Conservation (phyloP, 2,113 vertebrate species). For the Protobothrops mucrosquamatus region DNA sequence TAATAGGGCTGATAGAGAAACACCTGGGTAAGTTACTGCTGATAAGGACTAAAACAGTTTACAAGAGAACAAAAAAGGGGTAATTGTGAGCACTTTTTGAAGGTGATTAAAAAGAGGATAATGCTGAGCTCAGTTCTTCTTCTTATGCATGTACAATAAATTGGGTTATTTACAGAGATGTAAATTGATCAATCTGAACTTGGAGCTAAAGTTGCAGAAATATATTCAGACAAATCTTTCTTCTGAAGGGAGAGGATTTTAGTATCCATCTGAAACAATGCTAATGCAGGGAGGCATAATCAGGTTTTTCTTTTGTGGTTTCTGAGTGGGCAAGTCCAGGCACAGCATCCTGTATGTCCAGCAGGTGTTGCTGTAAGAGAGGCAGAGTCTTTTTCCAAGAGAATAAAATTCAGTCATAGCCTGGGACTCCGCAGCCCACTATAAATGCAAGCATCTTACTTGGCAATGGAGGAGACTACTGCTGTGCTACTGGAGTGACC, state of each 20-base stretch:
- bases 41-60: neutral
- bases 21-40: neutral
- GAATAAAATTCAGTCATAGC: neutral
- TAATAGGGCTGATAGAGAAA: neutral
- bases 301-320: neutral
- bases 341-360: neutral
- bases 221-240: neutral
- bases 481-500: slow-evolving; percentile 36
- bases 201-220: slow-evolving; percentile 27
- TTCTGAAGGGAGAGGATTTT: neutral
- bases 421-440: slow-evolving; percentile 31
- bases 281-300: neutral
- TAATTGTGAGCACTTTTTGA: neutral
- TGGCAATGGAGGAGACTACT: slow-evolving; percentile 36
- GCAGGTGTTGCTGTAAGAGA: slow-evolving; percentile 58
- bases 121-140: neutral
- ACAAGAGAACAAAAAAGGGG: neutral
- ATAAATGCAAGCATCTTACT: slow-evolving; percentile 30
- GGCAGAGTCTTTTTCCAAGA: slow-evolving; percentile 13
- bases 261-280: neutral
- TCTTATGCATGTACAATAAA: neutral
- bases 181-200: slow-evolving; percentile 1
- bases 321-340: neutral
- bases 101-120: neutral
- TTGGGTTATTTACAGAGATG: neutral